Conservation (phyloP, 2,888 invertebrate genomes). For the Polydesmus complanatus region DNA sequence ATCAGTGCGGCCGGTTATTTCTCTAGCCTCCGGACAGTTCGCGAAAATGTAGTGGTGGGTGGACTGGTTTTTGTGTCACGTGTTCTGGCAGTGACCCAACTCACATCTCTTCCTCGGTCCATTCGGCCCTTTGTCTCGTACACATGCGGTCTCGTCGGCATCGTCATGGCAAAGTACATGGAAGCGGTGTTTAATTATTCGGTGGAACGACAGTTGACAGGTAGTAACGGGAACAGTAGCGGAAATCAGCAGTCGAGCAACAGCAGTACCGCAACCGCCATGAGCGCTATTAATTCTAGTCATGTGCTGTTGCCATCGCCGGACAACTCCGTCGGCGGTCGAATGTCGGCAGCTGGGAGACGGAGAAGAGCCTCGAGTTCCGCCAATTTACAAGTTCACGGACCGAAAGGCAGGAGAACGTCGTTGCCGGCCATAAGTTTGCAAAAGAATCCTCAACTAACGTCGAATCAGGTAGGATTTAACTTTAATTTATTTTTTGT, state of each 20-base stretch:
- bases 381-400: slow-evolving; percentile 22
- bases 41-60: slow-evolving; percentile 27
- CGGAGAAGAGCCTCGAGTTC: slow-evolving; percentile 29
- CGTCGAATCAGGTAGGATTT: slow-evolving; percentile 25
- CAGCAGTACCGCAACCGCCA: background rate
- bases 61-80: slow-evolving; percentile 28
- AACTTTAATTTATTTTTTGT: background rate
- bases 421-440: slow-evolving; percentile 30
- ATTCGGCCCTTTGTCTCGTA: slow-evolving; percentile 29
- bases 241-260: background rate
- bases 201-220: slow-evolving; percentile 1
- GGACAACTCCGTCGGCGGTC: slow-evolving; percentile 25
- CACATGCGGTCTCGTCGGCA: slow-evolving; percentile 28
- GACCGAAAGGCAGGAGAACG: slow-evolving; percentile 28
- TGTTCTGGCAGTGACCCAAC: slow-evolving; percentile 28
- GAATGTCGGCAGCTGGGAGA: slow-evolving; percentile 28
- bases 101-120: slow-evolving; percentile 26
- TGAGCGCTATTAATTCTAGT: slow-evolving; percentile 19
- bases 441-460: slow-evolving; percentile 22
- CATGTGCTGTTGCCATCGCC: no score
- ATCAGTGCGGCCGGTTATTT: slow-evolving; percentile 3
- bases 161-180: slow-evolving; percentile 31
- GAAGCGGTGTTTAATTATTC: slow-evolving; percentile 27
- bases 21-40: background rate
- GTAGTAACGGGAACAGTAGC: slow-evolving; percentile 2